phyloP scores from a whole-genome alignment of 2,797 vertebrate species.

The Esox masquinongy region DNA sequence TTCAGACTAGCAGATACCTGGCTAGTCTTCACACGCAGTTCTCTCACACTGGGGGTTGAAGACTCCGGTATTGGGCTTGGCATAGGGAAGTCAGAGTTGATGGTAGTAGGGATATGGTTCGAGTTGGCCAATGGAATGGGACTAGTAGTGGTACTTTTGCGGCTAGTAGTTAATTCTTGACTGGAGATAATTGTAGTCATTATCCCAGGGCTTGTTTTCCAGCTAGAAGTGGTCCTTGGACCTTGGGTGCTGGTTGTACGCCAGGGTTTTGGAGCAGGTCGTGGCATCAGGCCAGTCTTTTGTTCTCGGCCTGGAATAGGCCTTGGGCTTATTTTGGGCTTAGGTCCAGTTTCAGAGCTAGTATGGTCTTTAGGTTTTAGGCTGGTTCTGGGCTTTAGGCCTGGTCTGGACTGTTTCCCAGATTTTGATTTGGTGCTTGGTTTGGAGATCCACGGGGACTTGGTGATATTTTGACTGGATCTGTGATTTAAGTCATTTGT shows the following conservation, averaged over 20 bases:
- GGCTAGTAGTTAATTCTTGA: slow-evolving; percentile 25
- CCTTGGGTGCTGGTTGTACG: slow-evolving; percentile 33
- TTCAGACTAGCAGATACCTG: slow-evolving; percentile 82
- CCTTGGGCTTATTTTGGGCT: slow-evolving; percentile 15
- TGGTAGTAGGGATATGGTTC: slow-evolving; percentile 41
- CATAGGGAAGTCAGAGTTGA: slow-evolving; percentile 20
- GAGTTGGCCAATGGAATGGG: slow-evolving; percentile 14
- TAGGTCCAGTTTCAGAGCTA: not conserved
- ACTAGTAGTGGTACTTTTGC: slow-evolving; percentile 26
- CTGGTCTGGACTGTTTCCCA: not conserved
- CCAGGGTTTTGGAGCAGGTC: slow-evolving; percentile 24
- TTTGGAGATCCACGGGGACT: slow-evolving; percentile 12
- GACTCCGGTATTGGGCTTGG: slow-evolving; percentile 21
- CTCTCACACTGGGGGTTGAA: slow-evolving; percentile 59
- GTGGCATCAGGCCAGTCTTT: not conserved
- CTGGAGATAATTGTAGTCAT: slow-evolving; percentile 32
- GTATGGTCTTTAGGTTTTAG: slow-evolving; percentile 25
- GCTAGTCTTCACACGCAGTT: slow-evolving; percentile 80
- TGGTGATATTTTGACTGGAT: not conserved
- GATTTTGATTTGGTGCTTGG: not conserved
- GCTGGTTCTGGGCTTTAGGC: slow-evolving; percentile 25
- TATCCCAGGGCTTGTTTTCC: not conserved
- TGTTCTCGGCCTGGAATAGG: slow-evolving; percentile 6
- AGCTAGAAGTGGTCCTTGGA: slow-evolving; percentile 43
- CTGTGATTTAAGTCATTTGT: slow-evolving; percentile 5